Percentiles rank a stretch among this genome's conserved stretches.
These are phyloP conservation scores for Dolomedes plantarius DNA, from an alignment of 2,888 invertebrate genomes.

Conservation along the genomic window DNA sequence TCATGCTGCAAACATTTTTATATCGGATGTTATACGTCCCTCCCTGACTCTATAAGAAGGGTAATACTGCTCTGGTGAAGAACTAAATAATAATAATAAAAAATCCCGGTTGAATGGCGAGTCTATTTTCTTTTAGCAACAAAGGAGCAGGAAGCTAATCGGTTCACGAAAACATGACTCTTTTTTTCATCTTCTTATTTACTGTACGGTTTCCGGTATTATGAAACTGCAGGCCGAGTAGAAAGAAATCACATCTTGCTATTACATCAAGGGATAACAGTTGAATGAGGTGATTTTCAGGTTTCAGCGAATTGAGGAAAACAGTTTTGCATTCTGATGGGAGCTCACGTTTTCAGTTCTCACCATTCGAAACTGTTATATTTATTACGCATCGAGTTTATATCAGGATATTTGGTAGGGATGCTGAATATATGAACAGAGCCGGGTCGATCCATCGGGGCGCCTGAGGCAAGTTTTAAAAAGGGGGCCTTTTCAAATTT, in stretches of 20 bases:
- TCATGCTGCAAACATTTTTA: constrained; percentile 15
- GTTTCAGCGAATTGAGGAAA: constrained; percentile 6
- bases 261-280: constrained; percentile 17
- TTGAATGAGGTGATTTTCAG: constrained; percentile 29
- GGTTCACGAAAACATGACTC: constrained; percentile 49
- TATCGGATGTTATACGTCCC: not conserved
- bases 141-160: constrained; percentile 54
- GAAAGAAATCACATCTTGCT: constrained; percentile 26
- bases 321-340: constrained; percentile 25
- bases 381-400: too few species aligned
- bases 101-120: constrained; percentile 33
- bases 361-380: not conserved
- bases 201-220: constrained; percentile 16
- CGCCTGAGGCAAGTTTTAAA: too few species aligned
- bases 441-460: too few species aligned
- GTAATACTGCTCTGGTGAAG: not conserved
- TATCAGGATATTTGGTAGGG: too few species aligned
- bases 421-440: too few species aligned
- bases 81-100: constrained; percentile 32
- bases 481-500: too few species aligned
- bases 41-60: constrained; percentile 14
- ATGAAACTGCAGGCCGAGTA: not conserved
- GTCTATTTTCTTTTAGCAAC: constrained; percentile 29
- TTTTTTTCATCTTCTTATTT: constrained; percentile 23
- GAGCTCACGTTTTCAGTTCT: constrained; percentile 29